A percentile compares a stretch with the other conserved stretches of the same genome.
These are phyloP conservation scores for Coboldia fuscipes DNA, from an alignment of 1,140 invertebrate genomes.

Conservation along the genomic window DNA sequence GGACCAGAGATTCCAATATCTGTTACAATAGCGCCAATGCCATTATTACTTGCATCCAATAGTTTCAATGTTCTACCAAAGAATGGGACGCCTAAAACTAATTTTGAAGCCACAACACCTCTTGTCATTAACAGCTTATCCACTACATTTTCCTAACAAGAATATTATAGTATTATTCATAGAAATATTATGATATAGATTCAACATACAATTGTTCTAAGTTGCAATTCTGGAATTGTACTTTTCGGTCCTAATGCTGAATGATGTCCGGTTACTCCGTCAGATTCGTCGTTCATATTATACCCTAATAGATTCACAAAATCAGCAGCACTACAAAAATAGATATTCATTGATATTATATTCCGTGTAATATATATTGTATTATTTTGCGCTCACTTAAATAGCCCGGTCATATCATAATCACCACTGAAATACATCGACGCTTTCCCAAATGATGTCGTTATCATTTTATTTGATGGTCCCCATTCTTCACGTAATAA, in stretches of 20 bases:
- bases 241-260: constrained; percentile 26
- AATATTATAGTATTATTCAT: neutral
- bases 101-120: constrained; percentile 26
- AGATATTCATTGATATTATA: too few species aligned
- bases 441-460: constrained; percentile 15
- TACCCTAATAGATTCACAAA: too few species aligned
- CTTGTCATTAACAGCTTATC: constrained; percentile 22
- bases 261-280: constrained; percentile 28
- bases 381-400: constrained; percentile 36
- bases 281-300: too few species aligned
- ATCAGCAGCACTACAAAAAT: too few species aligned
- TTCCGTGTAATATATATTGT: constrained; percentile 34
- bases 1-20: constrained; percentile 33
- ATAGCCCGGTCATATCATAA: constrained; percentile 21
- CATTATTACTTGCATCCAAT: constrained; percentile 17
- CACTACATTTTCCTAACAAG: constrained; percentile 6
- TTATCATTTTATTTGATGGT: neutral
- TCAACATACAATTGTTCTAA: too few species aligned
- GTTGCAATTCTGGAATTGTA: too few species aligned
- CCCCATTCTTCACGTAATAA: neutral
- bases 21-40: constrained; percentile 26
- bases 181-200: too few species aligned
- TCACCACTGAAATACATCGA: constrained; percentile 20
- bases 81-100: constrained; percentile 33
- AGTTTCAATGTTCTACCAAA: constrained; percentile 37